A percentile compares a stretch with the other conserved stretches of the same genome.
Evolutionary conservation across 2,797 vertebrate genomes (phyloP).

Genomic region (Perodicticus potto): DNA sequence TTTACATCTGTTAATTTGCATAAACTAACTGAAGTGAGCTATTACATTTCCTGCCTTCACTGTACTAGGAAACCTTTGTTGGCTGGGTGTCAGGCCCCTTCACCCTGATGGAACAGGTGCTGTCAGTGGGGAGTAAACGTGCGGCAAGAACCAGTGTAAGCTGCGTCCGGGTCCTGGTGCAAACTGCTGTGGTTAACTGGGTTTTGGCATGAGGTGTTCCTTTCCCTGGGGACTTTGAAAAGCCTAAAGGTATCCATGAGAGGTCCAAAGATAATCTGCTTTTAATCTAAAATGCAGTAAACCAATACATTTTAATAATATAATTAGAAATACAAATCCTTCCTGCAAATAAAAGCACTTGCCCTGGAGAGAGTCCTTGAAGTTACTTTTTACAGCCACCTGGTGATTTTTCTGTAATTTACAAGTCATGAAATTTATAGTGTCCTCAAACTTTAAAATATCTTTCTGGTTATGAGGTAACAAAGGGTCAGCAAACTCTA

Average conservation of each 20-base stretch:
- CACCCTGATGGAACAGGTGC: background rate
- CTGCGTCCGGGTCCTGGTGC: background rate
- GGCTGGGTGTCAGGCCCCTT: background rate
- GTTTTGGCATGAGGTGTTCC: background rate
- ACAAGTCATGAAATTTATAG: constrained; percentile 18
- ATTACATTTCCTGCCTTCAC: background rate
- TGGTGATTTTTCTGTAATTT: constrained; percentile 45
- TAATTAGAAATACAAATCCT: constrained; percentile 57
- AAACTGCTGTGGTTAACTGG: background rate
- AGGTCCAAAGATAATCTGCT: background rate
- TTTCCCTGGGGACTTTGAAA: background rate
- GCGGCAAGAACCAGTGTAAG: background rate
- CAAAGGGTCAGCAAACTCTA: background rate
- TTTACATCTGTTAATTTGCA: constrained; percentile 32
- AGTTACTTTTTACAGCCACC: background rate
- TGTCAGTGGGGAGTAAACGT: background rate
- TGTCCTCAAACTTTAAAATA: constrained; percentile 24
- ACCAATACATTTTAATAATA: background rate
- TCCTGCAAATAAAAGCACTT: constrained; percentile 34
- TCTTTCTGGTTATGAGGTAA: background rate
- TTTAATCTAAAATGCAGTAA: background rate
- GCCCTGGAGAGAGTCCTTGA: constrained; percentile 1
- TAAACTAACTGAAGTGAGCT: background rate
- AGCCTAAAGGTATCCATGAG: background rate
- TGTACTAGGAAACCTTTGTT: constrained; percentile 37